These are phyloP conservation scores for Coregonus sp. DNA, from an alignment of 2,797 vertebrate genomes.

Conservation along the genomic window DNA sequence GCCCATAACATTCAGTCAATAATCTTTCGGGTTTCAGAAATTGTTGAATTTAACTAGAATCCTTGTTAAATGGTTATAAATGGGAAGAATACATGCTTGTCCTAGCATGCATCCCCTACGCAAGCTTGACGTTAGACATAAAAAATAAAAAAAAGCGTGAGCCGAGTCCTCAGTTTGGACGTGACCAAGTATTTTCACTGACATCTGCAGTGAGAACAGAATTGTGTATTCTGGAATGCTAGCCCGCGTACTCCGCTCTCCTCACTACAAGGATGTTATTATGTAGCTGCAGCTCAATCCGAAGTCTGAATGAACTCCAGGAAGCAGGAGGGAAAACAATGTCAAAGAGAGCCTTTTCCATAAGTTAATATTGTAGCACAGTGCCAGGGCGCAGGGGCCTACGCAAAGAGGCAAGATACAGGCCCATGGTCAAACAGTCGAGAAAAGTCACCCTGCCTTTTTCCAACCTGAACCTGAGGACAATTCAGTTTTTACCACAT, in stretches of 20 bases:
- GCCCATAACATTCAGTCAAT: not conserved
- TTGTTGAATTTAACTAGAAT: conserved; percentile 5
- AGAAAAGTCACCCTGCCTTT: not conserved
- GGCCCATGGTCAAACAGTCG: not conserved
- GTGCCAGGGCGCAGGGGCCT: conserved; percentile 17
- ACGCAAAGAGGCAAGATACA: conserved; percentile 20
- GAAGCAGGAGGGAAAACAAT: conserved; percentile 50
- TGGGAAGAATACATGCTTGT: not conserved
- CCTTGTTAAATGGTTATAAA: not conserved
- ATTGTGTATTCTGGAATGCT: conserved; percentile 62
- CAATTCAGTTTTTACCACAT: too few relatives aligned
- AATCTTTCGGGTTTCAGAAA: conserved; percentile 13
- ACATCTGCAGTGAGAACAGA: conserved; percentile 52
- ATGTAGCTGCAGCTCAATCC: conserved; percentile 47
- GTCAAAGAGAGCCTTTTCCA: conserved; percentile 53
- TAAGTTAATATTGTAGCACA: conserved; percentile 43
- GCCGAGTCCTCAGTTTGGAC: conserved; percentile 2
- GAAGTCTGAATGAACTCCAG: conserved; percentile 51
- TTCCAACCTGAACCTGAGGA: not conserved
- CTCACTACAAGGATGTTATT: conserved; percentile 60
- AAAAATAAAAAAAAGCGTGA: not conserved
- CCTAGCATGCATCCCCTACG: conserved; percentile 3
- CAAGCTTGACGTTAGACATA: conserved; percentile 34
- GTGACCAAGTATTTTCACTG: conserved; percentile 42
- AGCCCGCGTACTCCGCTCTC: conserved; percentile 50